phyloP scores from a whole-genome alignment of 2,797 vertebrate species.

The Chelon labrosus region DNA sequence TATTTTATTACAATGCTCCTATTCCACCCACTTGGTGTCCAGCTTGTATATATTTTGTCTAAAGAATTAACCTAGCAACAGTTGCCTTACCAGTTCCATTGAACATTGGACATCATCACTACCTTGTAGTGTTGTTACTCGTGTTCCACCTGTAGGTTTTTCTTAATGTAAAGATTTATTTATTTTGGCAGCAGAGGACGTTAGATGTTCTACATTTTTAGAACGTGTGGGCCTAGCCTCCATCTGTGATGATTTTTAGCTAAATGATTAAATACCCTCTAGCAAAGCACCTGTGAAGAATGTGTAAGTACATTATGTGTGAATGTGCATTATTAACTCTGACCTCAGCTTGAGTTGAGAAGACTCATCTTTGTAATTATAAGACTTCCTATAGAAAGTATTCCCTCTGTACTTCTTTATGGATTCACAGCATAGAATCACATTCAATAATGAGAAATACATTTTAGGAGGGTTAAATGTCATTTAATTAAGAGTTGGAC shows the following conservation, averaged over 20 bases:
- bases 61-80: constrained; percentile 8
- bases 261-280: constrained; percentile 23
- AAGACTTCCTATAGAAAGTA: constrained; percentile 3
- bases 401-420: background rate
- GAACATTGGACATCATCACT: background rate
- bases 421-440: constrained; percentile 20
- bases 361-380: background rate
- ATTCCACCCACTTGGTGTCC: constrained; percentile 2
- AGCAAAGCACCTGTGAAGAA: constrained; percentile 11
- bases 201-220: constrained; percentile 7
- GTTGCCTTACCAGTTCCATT: constrained; percentile 1
- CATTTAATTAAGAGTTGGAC: background rate
- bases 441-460: background rate
- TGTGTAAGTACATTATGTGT: constrained; percentile 19
- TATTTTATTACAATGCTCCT: background rate
- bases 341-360: constrained; percentile 13
- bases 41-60: constrained; percentile 22
- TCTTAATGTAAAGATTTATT: constrained; percentile 58
- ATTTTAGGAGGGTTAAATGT: background rate
- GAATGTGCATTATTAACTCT: constrained; percentile 6
- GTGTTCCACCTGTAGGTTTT: constrained; percentile 13
- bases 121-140: constrained; percentile 10
- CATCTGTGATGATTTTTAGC: constrained; percentile 4
- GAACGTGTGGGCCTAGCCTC: background rate
- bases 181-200: constrained; percentile 65